Conservation (phyloP, 2,113 vertebrate genomes). For the Psilopsiagon aymara region DNA sequence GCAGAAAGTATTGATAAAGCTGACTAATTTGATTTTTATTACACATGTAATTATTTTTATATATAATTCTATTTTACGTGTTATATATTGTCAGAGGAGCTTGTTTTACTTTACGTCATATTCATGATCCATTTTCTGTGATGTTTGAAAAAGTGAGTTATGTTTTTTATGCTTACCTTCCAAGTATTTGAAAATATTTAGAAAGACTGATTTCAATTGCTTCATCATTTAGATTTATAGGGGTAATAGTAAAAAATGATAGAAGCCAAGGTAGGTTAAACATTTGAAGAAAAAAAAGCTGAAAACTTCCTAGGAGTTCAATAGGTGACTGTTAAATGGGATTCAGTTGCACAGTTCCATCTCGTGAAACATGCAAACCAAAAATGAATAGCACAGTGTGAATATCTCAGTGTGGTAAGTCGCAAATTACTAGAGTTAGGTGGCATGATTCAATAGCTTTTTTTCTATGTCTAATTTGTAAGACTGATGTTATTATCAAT, state of each 20-base stretch:
- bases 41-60: background rate
- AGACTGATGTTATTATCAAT: constrained; percentile 3
- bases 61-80: background rate
- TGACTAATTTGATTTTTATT: background rate
- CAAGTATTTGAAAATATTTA: background rate
- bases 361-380: background rate
- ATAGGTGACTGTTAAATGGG: background rate
- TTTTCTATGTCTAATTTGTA: constrained; percentile 11
- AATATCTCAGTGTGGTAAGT: background rate
- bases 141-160: background rate
- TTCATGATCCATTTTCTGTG: background rate
- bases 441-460: background rate
- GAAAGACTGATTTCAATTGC: background rate
- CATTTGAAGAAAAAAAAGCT: accelerated
- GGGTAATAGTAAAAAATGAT: background rate
- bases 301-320: background rate
- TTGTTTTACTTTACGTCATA: background rate
- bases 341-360: background rate
- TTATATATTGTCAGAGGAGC: background rate
- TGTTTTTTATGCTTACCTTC: background rate
- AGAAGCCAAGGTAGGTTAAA: background rate
- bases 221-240: background rate
- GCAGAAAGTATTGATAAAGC: background rate
- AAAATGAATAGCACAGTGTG: background rate
- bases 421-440: background rate